A percentile compares a stretch with the other conserved stretches of the same genome.
Conservation (phyloP, 2,888 invertebrate species). For the Uropetala carovei region DNA sequence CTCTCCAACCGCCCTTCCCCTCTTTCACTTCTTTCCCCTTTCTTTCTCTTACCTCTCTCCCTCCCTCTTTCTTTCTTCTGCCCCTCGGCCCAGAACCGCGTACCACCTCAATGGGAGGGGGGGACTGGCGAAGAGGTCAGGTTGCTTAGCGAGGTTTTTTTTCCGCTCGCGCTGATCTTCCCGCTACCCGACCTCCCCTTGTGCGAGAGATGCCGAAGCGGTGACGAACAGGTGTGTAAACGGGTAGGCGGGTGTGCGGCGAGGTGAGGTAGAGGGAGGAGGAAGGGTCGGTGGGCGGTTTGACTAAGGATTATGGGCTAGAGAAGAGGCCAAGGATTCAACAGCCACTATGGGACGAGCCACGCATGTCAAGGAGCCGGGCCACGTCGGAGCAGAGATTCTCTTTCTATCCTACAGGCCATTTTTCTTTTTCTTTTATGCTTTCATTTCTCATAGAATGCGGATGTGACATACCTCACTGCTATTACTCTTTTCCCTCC, state of each 20-base stretch:
- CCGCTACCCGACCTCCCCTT: background rate
- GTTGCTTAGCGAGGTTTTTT: no score
- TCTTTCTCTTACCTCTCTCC: no score
- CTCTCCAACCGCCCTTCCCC: background rate
- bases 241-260: background rate
- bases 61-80: no score
- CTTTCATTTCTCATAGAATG: constrained; percentile 53
- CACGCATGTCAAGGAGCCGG: constrained; percentile 4
- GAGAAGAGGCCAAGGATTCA: constrained; percentile 1
- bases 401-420: background rate
- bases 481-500: no score
- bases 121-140: no score
- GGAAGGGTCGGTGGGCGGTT: background rate
- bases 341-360: background rate
- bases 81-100: no score
- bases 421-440: background rate
- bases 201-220: background rate
- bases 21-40: background rate
- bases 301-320: background rate
- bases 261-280: background rate
- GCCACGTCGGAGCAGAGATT: background rate
- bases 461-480: constrained; percentile 6
- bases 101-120: no score
- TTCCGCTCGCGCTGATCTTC: no score
- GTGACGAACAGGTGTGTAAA: background rate